phyloP scores from a whole-genome alignment of 2,797 vertebrate genomes.

The Pagetopsis macropterus region DNA sequence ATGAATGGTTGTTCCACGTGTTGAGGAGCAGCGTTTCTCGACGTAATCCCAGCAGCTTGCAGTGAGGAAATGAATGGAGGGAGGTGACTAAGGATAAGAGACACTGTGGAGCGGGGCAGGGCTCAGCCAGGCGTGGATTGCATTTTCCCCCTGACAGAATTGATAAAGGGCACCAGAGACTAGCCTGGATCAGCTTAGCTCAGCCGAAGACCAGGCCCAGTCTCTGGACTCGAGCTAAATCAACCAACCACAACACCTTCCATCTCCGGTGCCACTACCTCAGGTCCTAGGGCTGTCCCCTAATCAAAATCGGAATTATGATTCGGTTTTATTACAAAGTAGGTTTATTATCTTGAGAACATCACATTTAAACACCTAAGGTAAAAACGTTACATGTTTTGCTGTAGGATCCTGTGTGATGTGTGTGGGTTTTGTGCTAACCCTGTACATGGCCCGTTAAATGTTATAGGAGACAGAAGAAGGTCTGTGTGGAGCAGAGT shows the following conservation, averaged over 20 bases:
- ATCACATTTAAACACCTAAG: too few relatives aligned
- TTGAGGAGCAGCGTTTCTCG: constrained; percentile 60
- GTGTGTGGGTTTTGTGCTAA: constrained; percentile 1
- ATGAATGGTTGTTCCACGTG: constrained; percentile 51
- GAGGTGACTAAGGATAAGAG: constrained; percentile 61
- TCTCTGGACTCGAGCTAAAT: constrained; percentile 28
- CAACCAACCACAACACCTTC: constrained; percentile 27
- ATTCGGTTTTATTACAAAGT: too few relatives aligned
- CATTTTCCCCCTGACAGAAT: constrained; percentile 77
- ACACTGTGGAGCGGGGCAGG: constrained; percentile 49
- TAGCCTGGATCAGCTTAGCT: constrained; percentile 49
- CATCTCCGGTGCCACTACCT: not conserved
- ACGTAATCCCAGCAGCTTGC: constrained; percentile 62
- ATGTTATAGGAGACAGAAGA: constrained; percentile 14
- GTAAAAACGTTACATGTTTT: too few relatives aligned
- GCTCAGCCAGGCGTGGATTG: constrained; percentile 75
- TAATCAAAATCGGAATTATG: not conserved
- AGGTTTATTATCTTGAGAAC: too few relatives aligned
- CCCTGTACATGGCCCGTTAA: not conserved
- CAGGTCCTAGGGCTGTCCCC: constrained; percentile 7
- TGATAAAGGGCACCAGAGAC: constrained; percentile 75
- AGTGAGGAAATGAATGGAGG: constrained; percentile 63
- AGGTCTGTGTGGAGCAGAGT: constrained; percentile 11
- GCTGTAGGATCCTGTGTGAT: too few relatives aligned
- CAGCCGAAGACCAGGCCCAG: constrained; percentile 42